phyloP scores from a whole-genome alignment of 2,113 vertebrate species.

The Acrocephalus kingi region DNA sequence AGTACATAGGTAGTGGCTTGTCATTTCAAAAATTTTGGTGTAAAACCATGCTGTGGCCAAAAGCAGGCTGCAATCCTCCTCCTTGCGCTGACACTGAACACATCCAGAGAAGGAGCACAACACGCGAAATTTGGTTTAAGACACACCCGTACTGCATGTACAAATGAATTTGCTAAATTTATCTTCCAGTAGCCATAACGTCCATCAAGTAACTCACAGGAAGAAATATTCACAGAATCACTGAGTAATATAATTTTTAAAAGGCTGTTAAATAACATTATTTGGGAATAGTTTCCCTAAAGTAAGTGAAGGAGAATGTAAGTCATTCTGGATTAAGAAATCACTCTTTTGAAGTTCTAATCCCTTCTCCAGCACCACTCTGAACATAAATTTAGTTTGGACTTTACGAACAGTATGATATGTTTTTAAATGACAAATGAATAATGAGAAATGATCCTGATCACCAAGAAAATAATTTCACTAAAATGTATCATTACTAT shows the following conservation, averaged over 20 bases:
- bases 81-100: not conserved
- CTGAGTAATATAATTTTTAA: not conserved
- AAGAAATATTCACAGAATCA: not conserved
- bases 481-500: not conserved
- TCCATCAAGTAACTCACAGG: not conserved
- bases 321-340: not conserved
- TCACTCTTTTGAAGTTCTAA: conserved; percentile 10
- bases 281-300: not conserved
- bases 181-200: fast-evolving
- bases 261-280: not conserved
- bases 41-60: not conserved
- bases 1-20: not conserved
- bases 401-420: not conserved
- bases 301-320: not conserved
- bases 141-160: too few species aligned
- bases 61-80: not conserved
- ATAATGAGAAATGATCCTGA: not conserved
- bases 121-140: not conserved
- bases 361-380: not conserved
- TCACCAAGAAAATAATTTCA: not conserved
- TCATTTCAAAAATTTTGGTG: not conserved
- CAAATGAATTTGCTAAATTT: not conserved
- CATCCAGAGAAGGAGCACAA: not conserved
- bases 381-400: not conserved
- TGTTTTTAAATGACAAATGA: not conserved